Percentiles rank a stretch among this genome's conserved stretches.
Evolutionary conservation across 37 sponge, comb jelly and placozoan genomes (phyloP).

Genomic region (Axinella damicornis): DNA sequence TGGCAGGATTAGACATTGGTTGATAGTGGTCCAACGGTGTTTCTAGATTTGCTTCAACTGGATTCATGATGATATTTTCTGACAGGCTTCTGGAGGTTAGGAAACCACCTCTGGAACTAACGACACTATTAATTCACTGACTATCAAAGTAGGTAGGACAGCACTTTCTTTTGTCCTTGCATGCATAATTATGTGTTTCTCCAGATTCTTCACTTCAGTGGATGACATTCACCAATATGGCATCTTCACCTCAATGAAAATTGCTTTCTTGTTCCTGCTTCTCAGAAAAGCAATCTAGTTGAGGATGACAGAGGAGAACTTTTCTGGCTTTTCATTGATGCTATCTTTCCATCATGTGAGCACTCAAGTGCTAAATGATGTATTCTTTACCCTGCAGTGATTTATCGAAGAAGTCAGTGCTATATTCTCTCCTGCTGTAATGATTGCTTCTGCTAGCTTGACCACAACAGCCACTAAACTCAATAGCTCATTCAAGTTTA

Average conservation of each 20-base stretch:
- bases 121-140: too few species aligned
- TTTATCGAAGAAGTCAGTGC: not conserved
- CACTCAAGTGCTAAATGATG: not conserved
- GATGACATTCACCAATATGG: too few species aligned
- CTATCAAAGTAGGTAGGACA: too few species aligned
- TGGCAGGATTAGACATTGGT: too few species aligned
- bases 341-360: not conserved
- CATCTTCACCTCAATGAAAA: not conserved
- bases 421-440: not conserved
- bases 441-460: not conserved
- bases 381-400: not conserved
- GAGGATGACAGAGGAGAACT: not conserved
- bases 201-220: too few species aligned
- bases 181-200: too few species aligned
- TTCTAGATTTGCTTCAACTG: constrained; percentile 14
- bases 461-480: not conserved
- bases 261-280: not conserved
- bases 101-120: too few species aligned
- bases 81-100: not conserved
- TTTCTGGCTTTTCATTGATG: not conserved
- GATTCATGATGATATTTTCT: constrained; percentile 33
- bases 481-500: not conserved
- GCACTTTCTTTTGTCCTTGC: too few species aligned
- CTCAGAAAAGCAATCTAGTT: not conserved
- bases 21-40: too few species aligned